Conservation (phyloP, 2,888 invertebrate species). For the Aleiodes testaceus region DNA sequence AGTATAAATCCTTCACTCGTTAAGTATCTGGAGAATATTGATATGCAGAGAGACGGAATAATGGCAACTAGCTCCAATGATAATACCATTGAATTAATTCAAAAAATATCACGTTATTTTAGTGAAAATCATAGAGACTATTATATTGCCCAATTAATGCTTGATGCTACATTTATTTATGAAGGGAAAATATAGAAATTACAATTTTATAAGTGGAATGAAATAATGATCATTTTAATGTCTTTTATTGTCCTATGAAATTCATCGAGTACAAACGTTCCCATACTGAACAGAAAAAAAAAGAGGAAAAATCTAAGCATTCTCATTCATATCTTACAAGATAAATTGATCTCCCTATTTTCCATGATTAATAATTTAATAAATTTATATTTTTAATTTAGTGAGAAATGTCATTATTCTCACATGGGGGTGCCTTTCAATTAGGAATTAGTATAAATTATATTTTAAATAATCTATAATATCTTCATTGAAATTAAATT, state of each 20-base stretch:
- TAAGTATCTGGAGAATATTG: constrained; percentile 80
- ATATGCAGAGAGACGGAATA: constrained; percentile 52
- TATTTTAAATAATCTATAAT: constrained; percentile 1
- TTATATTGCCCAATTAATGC: constrained; percentile 66
- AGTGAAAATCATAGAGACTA: constrained; percentile 64
- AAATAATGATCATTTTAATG: constrained; percentile 22
- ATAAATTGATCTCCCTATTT: too few relatives aligned
- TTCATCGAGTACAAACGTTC: not conserved
- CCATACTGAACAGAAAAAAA: too few relatives aligned
- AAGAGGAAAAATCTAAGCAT: too few relatives aligned
- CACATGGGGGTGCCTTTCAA: too few relatives aligned
- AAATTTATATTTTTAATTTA: too few relatives aligned
- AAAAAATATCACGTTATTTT: constrained; percentile 61
- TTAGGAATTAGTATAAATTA: not conserved
- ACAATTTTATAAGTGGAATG: not conserved
- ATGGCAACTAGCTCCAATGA: constrained; percentile 66
- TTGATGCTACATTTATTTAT: constrained; percentile 67
- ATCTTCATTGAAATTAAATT: constrained; percentile 11
- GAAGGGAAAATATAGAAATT: constrained; percentile 21
- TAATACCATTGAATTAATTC: constrained; percentile 65
- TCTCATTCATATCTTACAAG: too few relatives aligned
- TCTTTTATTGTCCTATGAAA: constrained; percentile 25
- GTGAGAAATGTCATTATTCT: too few relatives aligned
- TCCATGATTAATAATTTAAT: too few relatives aligned
- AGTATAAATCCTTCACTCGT: constrained; percentile 85